phyloP scores from a whole-genome alignment of 2,113 vertebrate genomes.

The Rhineura floridana region DNA sequence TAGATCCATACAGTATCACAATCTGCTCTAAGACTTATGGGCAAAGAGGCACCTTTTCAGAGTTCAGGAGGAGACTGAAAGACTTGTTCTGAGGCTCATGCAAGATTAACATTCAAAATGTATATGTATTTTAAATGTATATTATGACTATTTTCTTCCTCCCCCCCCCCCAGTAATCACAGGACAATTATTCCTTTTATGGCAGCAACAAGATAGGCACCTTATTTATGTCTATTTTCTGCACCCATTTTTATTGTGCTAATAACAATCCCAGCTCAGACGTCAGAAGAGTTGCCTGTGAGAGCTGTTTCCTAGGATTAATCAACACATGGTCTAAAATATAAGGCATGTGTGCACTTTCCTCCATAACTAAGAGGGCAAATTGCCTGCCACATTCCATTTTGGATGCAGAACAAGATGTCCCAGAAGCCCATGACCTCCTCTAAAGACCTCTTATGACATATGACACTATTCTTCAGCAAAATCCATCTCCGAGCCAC shows the following conservation, averaged over 20 bases:
- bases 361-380: not conserved
- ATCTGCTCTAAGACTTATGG: not conserved
- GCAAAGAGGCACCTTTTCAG: not conserved
- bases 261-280: not conserved
- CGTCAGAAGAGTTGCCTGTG: not conserved
- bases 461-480: not conserved
- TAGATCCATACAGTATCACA: not conserved
- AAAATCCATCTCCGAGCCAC: fast-evolving
- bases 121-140: not conserved
- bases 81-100: not conserved
- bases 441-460: not conserved
- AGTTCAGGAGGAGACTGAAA: not conserved
- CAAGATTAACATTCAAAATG: not conserved
- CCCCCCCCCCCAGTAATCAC: not conserved
- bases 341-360: not conserved
- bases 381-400: not conserved
- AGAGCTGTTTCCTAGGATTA: not conserved
- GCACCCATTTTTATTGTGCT: not conserved
- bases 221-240: not conserved
- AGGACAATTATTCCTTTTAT: not conserved
- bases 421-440: not conserved
- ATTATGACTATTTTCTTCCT: not conserved
- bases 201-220: not conserved
- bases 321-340: not conserved
- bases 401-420: not conserved